Conservation (phyloP, 2,113 vertebrate genomes). For the Pithys albifrons region DNA sequence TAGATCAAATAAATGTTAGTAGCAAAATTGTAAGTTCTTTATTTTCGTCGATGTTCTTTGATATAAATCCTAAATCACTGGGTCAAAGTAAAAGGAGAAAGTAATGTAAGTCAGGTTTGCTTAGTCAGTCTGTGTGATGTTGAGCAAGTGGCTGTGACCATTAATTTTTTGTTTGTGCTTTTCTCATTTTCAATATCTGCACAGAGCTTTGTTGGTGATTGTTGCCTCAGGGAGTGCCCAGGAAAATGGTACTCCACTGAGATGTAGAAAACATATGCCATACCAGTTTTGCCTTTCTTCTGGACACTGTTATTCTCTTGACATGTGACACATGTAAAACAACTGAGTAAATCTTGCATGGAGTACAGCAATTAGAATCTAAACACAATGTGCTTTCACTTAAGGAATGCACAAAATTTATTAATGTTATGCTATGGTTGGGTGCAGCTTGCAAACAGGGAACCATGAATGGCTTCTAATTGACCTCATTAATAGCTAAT, state of each 20-base stretch:
- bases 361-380: neutral
- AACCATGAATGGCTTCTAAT: neutral
- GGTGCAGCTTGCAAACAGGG: neutral
- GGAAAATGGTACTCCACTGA: neutral
- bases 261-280: neutral
- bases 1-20: neutral
- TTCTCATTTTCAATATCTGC: accelerated
- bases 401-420: neutral
- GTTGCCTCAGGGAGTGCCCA: neutral
- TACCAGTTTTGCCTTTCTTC: neutral
- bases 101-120: neutral
- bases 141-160: neutral
- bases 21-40: neutral
- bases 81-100: neutral
- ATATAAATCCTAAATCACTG: neutral
- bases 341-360: neutral
- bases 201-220: neutral
- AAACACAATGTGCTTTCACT: neutral
- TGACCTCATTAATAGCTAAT: neutral
- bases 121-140: neutral
- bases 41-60: neutral
- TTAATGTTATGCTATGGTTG: neutral
- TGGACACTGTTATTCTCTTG: neutral
- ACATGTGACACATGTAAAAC: neutral
- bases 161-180: neutral